Conservation (phyloP, 2,888 invertebrate genomes). For the Drosophila austrosaltans region DNA sequence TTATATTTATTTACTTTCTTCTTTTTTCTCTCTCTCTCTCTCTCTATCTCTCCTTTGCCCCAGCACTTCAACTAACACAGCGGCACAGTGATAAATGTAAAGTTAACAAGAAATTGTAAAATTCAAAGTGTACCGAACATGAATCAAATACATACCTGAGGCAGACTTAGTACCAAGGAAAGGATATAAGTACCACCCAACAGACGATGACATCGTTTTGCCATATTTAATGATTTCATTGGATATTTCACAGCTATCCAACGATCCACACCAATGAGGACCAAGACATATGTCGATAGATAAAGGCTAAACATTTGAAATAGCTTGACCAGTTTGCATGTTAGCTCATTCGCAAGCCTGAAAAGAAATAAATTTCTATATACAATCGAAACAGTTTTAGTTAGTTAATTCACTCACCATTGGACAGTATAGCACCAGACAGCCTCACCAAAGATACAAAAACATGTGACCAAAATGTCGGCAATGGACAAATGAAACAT, state of each 20-base stretch:
- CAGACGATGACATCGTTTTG: slow-evolving; percentile 88
- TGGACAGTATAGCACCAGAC: slow-evolving; percentile 92
- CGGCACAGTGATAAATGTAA: neutral
- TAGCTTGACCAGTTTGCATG: slow-evolving; percentile 92
- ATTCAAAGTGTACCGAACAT: too few species aligned
- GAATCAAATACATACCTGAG: slow-evolving; percentile 87
- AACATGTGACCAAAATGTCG: slow-evolving; percentile 91
- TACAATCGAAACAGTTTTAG: too few species aligned
- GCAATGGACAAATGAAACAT: slow-evolving; percentile 93
- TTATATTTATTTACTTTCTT: neutral
- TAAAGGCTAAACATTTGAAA: slow-evolving; percentile 92
- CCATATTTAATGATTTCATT: slow-evolving; percentile 88
- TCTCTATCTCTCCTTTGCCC: neutral
- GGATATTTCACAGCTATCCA: slow-evolving; percentile 93
- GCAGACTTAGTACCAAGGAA: slow-evolving; percentile 90
- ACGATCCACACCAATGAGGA: slow-evolving; percentile 92
- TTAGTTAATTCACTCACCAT: slow-evolving; percentile 84
- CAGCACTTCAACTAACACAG: neutral
- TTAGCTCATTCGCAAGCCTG: slow-evolving; percentile 87
- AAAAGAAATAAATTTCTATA: neutral
- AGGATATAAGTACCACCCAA: slow-evolving; percentile 89
- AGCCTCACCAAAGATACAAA: slow-evolving; percentile 92
- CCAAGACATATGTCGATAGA: slow-evolving; percentile 91
- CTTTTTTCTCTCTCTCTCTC: too few species aligned
- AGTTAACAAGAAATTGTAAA: neutral